These are phyloP conservation scores for Periplaneta americana DNA, from an alignment of 1,140 invertebrate genomes.

Conservation along the genomic window DNA sequence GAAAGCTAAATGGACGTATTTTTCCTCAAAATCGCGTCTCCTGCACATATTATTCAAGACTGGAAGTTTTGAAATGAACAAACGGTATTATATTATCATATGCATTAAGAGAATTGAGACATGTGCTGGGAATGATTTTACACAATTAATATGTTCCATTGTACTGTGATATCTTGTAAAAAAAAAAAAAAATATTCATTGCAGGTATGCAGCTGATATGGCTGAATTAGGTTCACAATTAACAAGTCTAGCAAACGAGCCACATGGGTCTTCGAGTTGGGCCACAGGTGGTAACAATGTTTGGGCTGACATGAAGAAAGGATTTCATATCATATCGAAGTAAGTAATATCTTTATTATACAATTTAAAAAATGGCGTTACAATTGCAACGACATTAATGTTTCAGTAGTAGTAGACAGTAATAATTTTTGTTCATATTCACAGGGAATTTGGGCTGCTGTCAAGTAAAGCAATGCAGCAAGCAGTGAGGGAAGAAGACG, in stretches of 20 bases:
- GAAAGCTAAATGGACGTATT: too few relatives aligned
- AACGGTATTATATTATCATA: too few relatives aligned
- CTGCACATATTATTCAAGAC: too few relatives aligned
- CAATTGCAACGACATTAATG: too few relatives aligned
- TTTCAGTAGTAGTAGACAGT: too few relatives aligned
- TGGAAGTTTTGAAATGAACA: too few relatives aligned
- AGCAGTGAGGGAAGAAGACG: constrained; percentile 49
- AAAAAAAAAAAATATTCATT: neutral
- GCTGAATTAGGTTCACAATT: constrained; percentile 45
- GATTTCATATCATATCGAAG: constrained; percentile 53
- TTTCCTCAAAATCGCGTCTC: too few relatives aligned
- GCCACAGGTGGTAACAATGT: constrained; percentile 52
- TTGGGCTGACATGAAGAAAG: constrained; percentile 55
- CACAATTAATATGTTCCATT: neutral
- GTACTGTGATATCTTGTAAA: neutral
- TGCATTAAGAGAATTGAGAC: neutral
- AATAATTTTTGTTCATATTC: constrained; percentile 16
- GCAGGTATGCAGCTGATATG: constrained; percentile 53
- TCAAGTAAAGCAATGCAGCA: constrained; percentile 41
- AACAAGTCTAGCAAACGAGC: constrained; percentile 33
- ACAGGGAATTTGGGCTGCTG: constrained; percentile 41
- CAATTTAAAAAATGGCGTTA: too few relatives aligned
- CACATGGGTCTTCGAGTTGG: constrained; percentile 41
- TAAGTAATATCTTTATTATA: constrained; percentile 31
- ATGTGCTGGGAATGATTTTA: too few relatives aligned